Base-by-base conservation (phyloP, 2,888 invertebrate genomes). In the Drosophila rellima region DNA sequence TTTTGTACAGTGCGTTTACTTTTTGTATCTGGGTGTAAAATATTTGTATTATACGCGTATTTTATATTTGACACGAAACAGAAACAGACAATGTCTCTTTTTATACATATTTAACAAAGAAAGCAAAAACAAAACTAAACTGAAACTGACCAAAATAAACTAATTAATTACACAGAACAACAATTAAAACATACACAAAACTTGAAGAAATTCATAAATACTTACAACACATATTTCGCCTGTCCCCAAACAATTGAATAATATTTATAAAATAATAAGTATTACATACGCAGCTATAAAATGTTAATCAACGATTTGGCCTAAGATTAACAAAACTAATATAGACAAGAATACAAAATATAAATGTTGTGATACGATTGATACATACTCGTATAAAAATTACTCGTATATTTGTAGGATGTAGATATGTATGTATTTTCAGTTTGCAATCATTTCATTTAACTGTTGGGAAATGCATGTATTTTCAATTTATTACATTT, bases 351-450 rank as follows among this genome's bases (percentile, higher is more conserved):
- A 66, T 59, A 52, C 56, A 44, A 80, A 83, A 77, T 82, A 78
- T 85, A 65, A 75, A 84, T 87, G 88, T 84, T 88, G 84, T 84
- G 84, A 89, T 88, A 87, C 68, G 69, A 82, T 84, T 78, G 77
- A 72, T 48, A 70, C 54, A 35, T 35, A 57, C 10, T 31, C 20
- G 20, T 47, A 35, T 60, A 69, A 69, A 68, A n/a, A n/a, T n/a
- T 67, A 56, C 26, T 51, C 54, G n/a, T 33, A 56, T n/a, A 45
- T 23, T 44, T 35, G 18, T 17, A 23, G 44, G 31, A 44, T 23
- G 6, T n/a, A 35, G n/a, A 15, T 13, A 18, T 7, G 7, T 39
- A 26, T 33, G 3, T 23, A 23, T 23, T 23, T 50, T 44, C 52
- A 18, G 52, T 50, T 60, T 18, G 10, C 40, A 55, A 13, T 39